phyloP scores from a whole-genome alignment of 1,140 invertebrate species.

The Heliconius melpomene region DNA sequence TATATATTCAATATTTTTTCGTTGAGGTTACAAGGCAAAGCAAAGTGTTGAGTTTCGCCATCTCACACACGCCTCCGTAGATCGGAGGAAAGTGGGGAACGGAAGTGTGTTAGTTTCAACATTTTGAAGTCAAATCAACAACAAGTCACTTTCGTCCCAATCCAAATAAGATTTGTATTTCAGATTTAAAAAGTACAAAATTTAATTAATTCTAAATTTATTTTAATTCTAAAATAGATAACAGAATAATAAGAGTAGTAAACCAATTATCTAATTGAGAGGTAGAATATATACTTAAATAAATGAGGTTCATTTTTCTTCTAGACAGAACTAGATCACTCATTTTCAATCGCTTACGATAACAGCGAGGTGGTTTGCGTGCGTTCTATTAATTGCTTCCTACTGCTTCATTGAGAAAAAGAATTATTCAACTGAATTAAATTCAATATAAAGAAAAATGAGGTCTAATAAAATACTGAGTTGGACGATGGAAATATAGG shows the following conservation, averaged over 20 bases:
- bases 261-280: background rate
- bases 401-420: background rate
- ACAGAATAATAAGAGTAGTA: background rate
- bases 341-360: background rate
- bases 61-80: too few relatives aligned
- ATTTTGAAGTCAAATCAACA: too few relatives aligned
- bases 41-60: too few relatives aligned
- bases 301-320: background rate
- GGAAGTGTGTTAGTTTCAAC: too few relatives aligned
- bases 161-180: too few relatives aligned
- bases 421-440: background rate
- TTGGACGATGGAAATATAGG: background rate
- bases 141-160: too few relatives aligned
- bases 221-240: background rate
- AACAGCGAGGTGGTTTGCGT: background rate
- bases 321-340: background rate
- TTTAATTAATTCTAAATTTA: too few relatives aligned
- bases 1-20: too few relatives aligned
- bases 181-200: too few relatives aligned
- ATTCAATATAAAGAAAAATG: slow-evolving; percentile 7
- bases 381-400: slow-evolving; percentile 6
- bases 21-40: too few relatives aligned
- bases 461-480: background rate
- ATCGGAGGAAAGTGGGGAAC: too few relatives aligned
- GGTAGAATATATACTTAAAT: background rate